Evolutionary conservation across 2,113 vertebrate species (phyloP).

Genomic region (Anguilla japonica): DNA sequence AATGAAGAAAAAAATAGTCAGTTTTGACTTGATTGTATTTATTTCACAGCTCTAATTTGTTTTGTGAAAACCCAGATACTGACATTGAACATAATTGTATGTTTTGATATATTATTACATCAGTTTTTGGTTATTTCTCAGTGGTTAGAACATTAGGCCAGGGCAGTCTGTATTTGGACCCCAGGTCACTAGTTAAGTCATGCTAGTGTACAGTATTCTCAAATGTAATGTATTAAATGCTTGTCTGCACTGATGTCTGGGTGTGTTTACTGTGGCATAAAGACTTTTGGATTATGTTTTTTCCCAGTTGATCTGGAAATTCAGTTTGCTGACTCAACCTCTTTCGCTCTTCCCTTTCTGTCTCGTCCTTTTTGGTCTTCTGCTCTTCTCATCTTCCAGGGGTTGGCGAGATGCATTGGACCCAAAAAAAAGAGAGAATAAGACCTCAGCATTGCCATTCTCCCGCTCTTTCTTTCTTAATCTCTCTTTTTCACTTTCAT

Average conservation of each 20-base stretch:
- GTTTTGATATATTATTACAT: not conserved
- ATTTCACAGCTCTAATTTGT: not conserved
- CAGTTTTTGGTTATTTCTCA: not conserved
- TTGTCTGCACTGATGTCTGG: not conserved
- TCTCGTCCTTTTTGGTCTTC: not conserved
- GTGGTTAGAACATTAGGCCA: not conserved
- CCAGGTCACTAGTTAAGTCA: not conserved
- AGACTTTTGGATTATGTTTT: not conserved
- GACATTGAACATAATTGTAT: not conserved
- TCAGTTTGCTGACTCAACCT: not conserved
- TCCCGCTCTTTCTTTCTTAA: slow-evolving; percentile 49
- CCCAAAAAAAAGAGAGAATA: slow-evolving; percentile 54
- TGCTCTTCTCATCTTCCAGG: slow-evolving; percentile 50
- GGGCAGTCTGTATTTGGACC: too few relatives aligned
- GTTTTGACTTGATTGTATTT: too few relatives aligned
- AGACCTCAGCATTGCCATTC: slow-evolving; percentile 60
- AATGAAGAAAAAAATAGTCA: not conserved
- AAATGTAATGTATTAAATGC: not conserved
- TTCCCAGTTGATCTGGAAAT: not conserved
- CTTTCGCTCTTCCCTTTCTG: not conserved
- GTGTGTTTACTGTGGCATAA: not conserved
- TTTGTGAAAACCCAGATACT: not conserved
- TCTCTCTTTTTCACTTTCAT: slow-evolving; percentile 34
- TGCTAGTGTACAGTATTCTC: not conserved
- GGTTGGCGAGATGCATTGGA: slow-evolving; percentile 61